Evolutionary conservation across 2,888 invertebrate genomes (phyloP).

Genomic region (Theristus sp.): DNA sequence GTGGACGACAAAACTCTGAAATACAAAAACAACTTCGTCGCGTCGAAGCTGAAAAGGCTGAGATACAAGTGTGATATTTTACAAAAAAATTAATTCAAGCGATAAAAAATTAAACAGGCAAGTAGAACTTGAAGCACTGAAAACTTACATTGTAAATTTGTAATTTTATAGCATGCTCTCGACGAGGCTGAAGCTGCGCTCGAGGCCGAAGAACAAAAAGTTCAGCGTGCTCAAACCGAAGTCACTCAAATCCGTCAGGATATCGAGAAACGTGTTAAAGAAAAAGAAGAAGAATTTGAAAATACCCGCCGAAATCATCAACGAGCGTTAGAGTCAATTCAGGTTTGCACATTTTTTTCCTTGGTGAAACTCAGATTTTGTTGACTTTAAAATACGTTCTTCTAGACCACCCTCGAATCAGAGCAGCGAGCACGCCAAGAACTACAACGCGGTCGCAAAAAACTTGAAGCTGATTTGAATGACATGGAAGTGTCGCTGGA

Average conservation of each 20-base stretch:
- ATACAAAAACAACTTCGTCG: constrained; percentile 97
- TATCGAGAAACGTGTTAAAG: constrained; percentile 94
- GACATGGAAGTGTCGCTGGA: constrained; percentile 95
- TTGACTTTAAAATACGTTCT: too few species aligned
- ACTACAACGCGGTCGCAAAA: constrained; percentile 98
- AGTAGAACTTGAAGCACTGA: too few species aligned
- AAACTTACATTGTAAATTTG: too few species aligned
- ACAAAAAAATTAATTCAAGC: too few species aligned
- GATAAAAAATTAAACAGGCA: too few species aligned
- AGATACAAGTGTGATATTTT: constrained; percentile 48
- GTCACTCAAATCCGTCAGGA: constrained; percentile 89
- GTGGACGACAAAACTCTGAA: constrained; percentile 94
- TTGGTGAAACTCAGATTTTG: too few species aligned
- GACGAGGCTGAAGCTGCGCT: constrained; percentile 95
- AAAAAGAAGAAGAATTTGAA: constrained; percentile 99
- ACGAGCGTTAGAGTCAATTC: constrained; percentile 98
- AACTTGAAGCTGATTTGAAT: constrained; percentile 96
- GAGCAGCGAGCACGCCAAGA: constrained; percentile 98
- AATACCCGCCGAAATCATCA: constrained; percentile 69
- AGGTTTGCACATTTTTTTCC: too few species aligned
- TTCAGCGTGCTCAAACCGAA: constrained; percentile 81
- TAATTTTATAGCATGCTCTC: constrained; percentile 31
- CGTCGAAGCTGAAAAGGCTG: constrained; percentile 96
- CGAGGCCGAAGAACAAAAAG: constrained; percentile 72
- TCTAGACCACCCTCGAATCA: constrained; percentile 56